Conservation (phyloP, 1,140 invertebrate genomes). For the Aphelinus certus region DNA sequence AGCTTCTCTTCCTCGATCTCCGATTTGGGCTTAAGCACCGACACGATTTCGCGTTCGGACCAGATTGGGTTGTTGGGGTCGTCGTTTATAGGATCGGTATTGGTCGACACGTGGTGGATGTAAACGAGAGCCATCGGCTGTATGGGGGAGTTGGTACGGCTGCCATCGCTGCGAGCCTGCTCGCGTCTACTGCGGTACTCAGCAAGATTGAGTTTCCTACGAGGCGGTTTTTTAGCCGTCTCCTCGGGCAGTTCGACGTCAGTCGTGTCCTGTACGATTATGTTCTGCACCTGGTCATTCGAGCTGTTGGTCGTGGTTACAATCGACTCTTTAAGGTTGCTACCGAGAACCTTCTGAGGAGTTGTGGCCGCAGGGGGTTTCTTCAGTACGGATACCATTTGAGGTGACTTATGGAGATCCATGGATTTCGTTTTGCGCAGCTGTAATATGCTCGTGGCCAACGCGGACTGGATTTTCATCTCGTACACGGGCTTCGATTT, state of each 20-base stretch:
- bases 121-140: conserved; percentile 52
- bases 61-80: conserved; percentile 48
- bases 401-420: conserved; percentile 35
- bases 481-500: conserved; percentile 40
- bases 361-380: conserved; percentile 45
- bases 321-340: conserved; percentile 47
- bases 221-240: conserved; percentile 49
- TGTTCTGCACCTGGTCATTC: conserved; percentile 49
- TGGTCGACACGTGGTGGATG: conserved; percentile 53
- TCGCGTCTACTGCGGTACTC: conserved; percentile 64
- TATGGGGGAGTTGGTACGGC: conserved; percentile 49
- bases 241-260: conserved; percentile 41
- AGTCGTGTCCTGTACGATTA: conserved; percentile 44
- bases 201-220: conserved; percentile 64
- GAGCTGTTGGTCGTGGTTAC: conserved; percentile 48
- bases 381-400: conserved; percentile 61
- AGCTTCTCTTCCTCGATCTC: conserved; percentile 52
- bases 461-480: conserved; percentile 53
- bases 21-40: conserved; percentile 49
- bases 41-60: conserved; percentile 55
- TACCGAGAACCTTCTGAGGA: conserved; percentile 30
- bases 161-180: conserved; percentile 53
- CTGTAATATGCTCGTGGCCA: conserved; percentile 52
- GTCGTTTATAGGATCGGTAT: conserved; percentile 50
- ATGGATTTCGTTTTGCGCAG: conserved; percentile 48